Percentiles rank a stretch among this genome's conserved stretches.
These are phyloP conservation scores for Embidobia sp. DNA, from an alignment of 2,888 invertebrate species.

Conservation along the genomic window DNA sequence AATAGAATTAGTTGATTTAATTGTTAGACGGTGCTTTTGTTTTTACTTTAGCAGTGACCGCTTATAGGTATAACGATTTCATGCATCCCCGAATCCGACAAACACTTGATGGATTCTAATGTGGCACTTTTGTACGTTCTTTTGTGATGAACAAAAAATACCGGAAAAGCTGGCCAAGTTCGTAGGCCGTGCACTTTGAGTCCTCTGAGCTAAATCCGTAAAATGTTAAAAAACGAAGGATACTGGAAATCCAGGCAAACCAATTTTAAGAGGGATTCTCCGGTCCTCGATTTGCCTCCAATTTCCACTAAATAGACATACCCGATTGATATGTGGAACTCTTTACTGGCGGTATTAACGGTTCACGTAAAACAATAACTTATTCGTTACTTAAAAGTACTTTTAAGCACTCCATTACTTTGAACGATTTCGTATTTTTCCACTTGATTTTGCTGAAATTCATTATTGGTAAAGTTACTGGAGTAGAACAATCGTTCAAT, in stretches of 20 bases:
- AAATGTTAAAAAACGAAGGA: conserved; percentile 37
- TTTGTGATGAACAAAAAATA: background rate
- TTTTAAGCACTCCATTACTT: conserved; percentile 28
- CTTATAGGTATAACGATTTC: conserved; percentile 35
- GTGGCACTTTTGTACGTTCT: conserved; percentile 67
- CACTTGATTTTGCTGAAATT: background rate
- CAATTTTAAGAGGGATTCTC: conserved; percentile 38
- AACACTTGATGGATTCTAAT: conserved; percentile 71
- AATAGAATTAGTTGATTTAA: conserved; percentile 38
- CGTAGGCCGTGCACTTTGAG: conserved; percentile 32
- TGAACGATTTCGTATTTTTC: conserved; percentile 5
- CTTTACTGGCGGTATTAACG: conserved; percentile 24
- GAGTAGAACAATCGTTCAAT: no score
- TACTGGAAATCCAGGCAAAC: conserved; percentile 21
- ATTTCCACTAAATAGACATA: conserved; percentile 39
- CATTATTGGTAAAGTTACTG: no score
- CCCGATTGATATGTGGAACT: conserved; percentile 45
- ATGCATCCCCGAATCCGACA: conserved; percentile 60
- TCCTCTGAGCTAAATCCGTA: conserved; percentile 32
- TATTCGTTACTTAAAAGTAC: conserved; percentile 29
- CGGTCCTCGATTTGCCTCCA: conserved; percentile 12
- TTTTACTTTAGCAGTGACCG: conserved; percentile 31
- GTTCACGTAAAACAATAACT: conserved; percentile 31
- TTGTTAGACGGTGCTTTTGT: conserved; percentile 16
- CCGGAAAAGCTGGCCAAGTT: conserved; percentile 3